Evolutionary conservation across 2,888 invertebrate species (phyloP).

Genomic region (Smittia aterrima): DNA sequence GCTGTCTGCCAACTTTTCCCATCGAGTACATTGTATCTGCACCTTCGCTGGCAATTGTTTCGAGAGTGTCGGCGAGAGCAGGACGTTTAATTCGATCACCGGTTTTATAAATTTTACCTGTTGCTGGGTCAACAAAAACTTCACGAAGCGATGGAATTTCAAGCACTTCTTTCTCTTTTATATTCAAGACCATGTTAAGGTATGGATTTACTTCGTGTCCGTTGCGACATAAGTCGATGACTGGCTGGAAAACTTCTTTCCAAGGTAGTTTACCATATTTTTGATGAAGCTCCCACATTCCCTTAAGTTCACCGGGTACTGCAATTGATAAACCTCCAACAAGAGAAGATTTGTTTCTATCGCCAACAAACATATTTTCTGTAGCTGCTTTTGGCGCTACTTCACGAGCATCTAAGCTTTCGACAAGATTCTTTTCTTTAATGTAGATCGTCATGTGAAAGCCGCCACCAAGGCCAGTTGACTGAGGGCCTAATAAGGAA

Average conservation of each 20-base stretch:
- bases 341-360: conserved; percentile 50
- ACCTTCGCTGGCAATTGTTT: conserved; percentile 57
- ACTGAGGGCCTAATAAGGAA: conserved; percentile 56
- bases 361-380: conserved; percentile 65
- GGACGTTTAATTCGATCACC: conserved; percentile 54
- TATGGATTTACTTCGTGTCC: conserved; percentile 66
- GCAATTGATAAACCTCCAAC: conserved; percentile 70
- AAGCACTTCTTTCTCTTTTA: conserved; percentile 48
- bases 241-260: conserved; percentile 69
- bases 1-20: conserved; percentile 50
- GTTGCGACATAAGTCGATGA: conserved; percentile 66
- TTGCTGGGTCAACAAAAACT: conserved; percentile 51
- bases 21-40: conserved; percentile 58
- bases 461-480: conserved; percentile 81
- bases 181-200: conserved; percentile 52
- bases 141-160: conserved; percentile 45
- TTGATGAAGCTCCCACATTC: conserved; percentile 70
- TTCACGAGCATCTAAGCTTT: conserved; percentile 69
- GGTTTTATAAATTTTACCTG: conserved; percentile 51
- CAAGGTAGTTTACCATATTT: conserved; percentile 70
- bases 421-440: conserved; percentile 56
- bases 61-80: conserved; percentile 58
- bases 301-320: conserved; percentile 78
- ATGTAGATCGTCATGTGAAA: conserved; percentile 77
- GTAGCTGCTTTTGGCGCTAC: conserved; percentile 68